A percentile compares a stretch with the other conserved stretches of the same genome.
Conservation (phyloP, 2,797 vertebrate genomes). For the Tapirus indicus region DNA sequence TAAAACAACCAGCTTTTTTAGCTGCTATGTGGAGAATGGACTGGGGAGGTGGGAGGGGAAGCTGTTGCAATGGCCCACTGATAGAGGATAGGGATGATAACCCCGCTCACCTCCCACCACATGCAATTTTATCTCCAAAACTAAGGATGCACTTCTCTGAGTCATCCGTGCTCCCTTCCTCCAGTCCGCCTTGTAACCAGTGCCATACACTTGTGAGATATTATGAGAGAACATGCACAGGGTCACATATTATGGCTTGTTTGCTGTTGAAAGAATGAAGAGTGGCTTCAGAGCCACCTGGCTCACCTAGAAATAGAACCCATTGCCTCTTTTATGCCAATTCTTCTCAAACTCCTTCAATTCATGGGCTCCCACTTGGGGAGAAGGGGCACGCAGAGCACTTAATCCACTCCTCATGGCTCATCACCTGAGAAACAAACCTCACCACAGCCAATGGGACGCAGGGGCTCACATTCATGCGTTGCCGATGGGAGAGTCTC, state of each 20-base stretch:
- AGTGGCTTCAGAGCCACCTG: not conserved
- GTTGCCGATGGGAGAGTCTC: not conserved
- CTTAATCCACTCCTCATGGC: not conserved
- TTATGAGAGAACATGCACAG: not conserved
- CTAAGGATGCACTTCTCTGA: not conserved
- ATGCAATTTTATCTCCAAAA: not conserved
- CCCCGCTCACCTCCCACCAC: not conserved
- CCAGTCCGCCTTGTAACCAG: not conserved
- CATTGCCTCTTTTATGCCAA: not conserved
- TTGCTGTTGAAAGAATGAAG: not conserved
- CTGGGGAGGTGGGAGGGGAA: no score
- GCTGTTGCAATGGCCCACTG: not conserved
- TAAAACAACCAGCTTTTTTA: not conserved
- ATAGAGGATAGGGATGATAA: not conserved
- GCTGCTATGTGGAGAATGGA: not conserved
- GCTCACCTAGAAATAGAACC: conserved; percentile 14
- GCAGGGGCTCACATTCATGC: not conserved
- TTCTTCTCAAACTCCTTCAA: not conserved
- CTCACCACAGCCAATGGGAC: not conserved
- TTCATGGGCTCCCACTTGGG: not conserved
- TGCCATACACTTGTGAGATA: not conserved
- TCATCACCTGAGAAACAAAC: not conserved
- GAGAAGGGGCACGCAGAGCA: not conserved
- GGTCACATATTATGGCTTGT: not conserved
- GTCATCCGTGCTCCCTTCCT: not conserved